phyloP scores from a whole-genome alignment of 2,888 invertebrate species.

The Hemithea aestivaria region DNA sequence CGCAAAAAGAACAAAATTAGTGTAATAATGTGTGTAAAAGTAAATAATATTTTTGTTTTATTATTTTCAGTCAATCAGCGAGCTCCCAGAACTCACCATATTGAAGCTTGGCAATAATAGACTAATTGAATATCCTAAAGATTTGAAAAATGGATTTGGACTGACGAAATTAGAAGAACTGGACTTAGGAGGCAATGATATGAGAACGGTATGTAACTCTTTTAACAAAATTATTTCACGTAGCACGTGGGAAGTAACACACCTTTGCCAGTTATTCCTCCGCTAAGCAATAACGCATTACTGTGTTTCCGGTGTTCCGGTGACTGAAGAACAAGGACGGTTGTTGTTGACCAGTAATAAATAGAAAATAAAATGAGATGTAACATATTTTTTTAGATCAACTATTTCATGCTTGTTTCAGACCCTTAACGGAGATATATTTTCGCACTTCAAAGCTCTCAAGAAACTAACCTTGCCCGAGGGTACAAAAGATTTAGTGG shows the following conservation, averaged over 20 bases:
- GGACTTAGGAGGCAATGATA: constrained; percentile 70
- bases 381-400: too few relatives aligned
- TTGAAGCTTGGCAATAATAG: constrained; percentile 64
- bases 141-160: constrained; percentile 61
- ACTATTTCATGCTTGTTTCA: constrained; percentile 38
- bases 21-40: background rate
- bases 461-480: constrained; percentile 53
- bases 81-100: constrained; percentile 51
- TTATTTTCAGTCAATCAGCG: constrained; percentile 65
- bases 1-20: background rate
- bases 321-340: too few relatives aligned
- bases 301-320: too few relatives aligned
- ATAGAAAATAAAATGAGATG: too few relatives aligned
- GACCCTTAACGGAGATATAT: constrained; percentile 50
- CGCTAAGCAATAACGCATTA: too few relatives aligned
- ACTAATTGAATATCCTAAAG: constrained; percentile 62
- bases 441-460: constrained; percentile 55
- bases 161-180: constrained; percentile 60
- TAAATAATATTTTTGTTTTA: constrained; percentile 8
- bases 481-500: constrained; percentile 38
- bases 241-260: too few relatives aligned
- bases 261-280: too few relatives aligned
- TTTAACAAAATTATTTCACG: too few relatives aligned
- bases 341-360: too few relatives aligned
- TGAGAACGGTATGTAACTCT: constrained; percentile 54